Conservation (phyloP, 2,797 vertebrate genomes). For the Gobio occitaniae region DNA sequence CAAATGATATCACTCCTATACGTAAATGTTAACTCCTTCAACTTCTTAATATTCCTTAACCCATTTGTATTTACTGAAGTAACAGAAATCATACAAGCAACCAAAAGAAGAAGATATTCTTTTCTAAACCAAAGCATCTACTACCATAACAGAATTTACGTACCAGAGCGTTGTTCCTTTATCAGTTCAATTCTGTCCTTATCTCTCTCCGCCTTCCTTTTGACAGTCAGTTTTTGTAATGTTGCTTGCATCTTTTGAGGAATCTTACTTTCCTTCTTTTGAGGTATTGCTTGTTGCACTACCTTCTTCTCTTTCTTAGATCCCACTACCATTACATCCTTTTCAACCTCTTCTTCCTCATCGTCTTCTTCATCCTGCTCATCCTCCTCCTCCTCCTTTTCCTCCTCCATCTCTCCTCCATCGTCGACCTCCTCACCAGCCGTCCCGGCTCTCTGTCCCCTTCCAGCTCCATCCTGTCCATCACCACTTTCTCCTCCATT, state of each 20-base stretch:
- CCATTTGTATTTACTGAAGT: background rate
- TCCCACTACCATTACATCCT: no score
- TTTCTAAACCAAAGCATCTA: background rate
- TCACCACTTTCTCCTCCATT: no score
- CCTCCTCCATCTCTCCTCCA: no score
- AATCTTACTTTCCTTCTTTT: background rate
- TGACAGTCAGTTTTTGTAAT: rapidly evolving
- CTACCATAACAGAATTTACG: background rate
- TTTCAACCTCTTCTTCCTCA: no score
- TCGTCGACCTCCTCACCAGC: no score
- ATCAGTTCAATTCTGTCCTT: background rate
- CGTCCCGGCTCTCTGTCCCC: no score
- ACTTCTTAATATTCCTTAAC: background rate
- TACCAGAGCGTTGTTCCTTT: background rate
- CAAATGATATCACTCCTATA: background rate
- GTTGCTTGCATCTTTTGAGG: background rate
- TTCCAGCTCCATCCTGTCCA: no score
- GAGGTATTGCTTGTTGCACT: rapidly evolving
- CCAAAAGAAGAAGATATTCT: background rate
- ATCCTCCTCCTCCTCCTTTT: no score
- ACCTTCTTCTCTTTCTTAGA: background rate
- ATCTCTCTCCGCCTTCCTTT: background rate
- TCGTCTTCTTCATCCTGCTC: no score
- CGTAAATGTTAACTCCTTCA: background rate
- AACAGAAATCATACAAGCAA: background rate